A percentile compares a stretch with the other conserved stretches of the same genome.
Evolutionary conservation across 2,888 invertebrate species (phyloP).

Genomic region (Sericinus montela): DNA sequence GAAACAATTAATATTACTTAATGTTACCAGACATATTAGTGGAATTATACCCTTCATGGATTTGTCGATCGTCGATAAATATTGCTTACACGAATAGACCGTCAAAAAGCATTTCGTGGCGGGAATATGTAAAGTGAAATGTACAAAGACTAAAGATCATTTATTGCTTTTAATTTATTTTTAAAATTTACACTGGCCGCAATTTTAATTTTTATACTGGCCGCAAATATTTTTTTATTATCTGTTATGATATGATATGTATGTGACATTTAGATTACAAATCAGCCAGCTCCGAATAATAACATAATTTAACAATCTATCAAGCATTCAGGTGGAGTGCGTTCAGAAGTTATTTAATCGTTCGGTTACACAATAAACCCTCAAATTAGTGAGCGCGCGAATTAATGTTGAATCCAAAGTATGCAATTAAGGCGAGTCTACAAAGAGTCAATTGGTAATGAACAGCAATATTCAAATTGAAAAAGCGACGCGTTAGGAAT

Average conservation of each 20-base stretch:
- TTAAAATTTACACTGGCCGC: no score
- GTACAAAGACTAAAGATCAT: no score
- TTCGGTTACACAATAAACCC: conserved; percentile 64
- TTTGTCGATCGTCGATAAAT: conserved; percentile 57
- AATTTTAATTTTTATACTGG: not conserved
- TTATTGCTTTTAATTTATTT: no score
- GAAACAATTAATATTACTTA: conserved; percentile 73
- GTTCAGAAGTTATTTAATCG: conserved; percentile 59
- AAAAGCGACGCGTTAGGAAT: conserved; percentile 72
- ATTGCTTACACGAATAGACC: conserved; percentile 32
- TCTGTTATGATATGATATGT: no score
- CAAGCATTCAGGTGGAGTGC: conserved; percentile 55
- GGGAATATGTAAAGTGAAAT: conserved; percentile 39
- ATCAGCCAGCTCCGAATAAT: not conserved
- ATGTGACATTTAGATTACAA: not conserved
- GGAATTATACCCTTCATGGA: conserved; percentile 56
- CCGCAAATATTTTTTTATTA: not conserved
- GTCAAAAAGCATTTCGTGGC: conserved; percentile 47
- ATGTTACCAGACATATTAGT: conserved; percentile 64
- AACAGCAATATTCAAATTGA: conserved; percentile 76
- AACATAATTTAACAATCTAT: conserved; percentile 29
- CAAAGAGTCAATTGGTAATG: conserved; percentile 72
- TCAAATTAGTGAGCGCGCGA: conserved; percentile 72
- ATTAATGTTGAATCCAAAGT: conserved; percentile 75
- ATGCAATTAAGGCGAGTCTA: conserved; percentile 71